These are phyloP conservation scores for Sarcophaga carnaria DNA, from an alignment of 2,888 invertebrate species.

Conservation along the genomic window DNA sequence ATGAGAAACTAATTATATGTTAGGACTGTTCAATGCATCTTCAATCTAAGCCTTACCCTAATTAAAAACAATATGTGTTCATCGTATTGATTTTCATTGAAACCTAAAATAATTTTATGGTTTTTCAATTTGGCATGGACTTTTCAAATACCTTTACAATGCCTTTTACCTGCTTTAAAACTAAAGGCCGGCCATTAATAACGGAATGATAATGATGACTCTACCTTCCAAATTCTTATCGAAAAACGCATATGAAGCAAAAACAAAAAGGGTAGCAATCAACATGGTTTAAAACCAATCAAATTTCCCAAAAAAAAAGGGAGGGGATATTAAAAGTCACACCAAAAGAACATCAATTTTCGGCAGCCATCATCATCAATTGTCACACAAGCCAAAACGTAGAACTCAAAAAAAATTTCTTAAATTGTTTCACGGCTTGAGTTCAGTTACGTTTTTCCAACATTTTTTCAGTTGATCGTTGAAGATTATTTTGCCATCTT, in stretches of 20 bases:
- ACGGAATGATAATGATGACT: too few relatives aligned
- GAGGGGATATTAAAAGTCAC: conserved; percentile 35
- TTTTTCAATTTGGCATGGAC: too few relatives aligned
- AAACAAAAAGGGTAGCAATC: conserved; percentile 25
- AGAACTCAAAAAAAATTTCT: background rate
- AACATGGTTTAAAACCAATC: conserved; percentile 46
- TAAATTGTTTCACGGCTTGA: too few relatives aligned
- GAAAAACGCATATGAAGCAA: background rate
- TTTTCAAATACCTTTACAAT: too few relatives aligned
- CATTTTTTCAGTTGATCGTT: background rate
- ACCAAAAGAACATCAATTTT: conserved; percentile 51
- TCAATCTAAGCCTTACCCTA: too few relatives aligned
- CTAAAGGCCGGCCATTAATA: background rate
- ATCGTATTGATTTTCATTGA: too few relatives aligned
- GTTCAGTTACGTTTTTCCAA: background rate
- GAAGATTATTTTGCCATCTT: background rate
- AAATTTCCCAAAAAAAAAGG: conserved; percentile 16
- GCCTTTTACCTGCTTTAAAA: too few relatives aligned
- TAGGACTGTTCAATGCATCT: too few relatives aligned
- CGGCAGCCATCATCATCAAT: conserved; percentile 61
- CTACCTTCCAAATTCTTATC: background rate
- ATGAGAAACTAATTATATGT: too few relatives aligned
- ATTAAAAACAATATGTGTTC: too few relatives aligned
- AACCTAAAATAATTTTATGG: too few relatives aligned
- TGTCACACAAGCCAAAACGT: conserved; percentile 32